These are phyloP conservation scores for Eledone cirrhosa DNA, from an alignment of 2,888 invertebrate genomes.

Conservation along the genomic window DNA sequence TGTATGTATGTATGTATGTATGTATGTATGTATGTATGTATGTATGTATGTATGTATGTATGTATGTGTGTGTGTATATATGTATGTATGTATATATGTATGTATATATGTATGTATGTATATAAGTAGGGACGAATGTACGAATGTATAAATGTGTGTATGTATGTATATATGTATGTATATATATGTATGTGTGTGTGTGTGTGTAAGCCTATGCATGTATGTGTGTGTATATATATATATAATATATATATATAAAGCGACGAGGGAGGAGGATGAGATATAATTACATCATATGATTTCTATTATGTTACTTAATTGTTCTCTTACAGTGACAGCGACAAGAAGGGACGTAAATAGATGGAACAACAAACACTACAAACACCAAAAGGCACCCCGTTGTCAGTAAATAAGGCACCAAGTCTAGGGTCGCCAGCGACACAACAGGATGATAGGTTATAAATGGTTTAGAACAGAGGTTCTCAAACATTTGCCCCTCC, in stretches of 20 bases:
- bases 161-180: not conserved
- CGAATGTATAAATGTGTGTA: not conserved
- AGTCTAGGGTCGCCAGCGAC: too few species aligned
- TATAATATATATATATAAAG: not conserved
- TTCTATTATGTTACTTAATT: too few species aligned
- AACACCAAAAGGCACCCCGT: too few species aligned
- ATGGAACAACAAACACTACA: too few species aligned
- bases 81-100: not conserved
- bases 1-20: not conserved
- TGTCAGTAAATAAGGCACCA: too few species aligned
- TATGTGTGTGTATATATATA: not conserved
- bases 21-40: not conserved
- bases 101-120: not conserved
- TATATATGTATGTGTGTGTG: not conserved
- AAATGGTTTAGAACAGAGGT: too few species aligned
- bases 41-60: not conserved
- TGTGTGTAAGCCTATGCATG: not conserved
- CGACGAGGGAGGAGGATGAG: too few species aligned
- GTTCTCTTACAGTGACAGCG: too few species aligned
- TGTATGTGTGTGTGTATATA: not conserved
- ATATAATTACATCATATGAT: too few species aligned
- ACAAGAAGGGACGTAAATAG: too few species aligned
- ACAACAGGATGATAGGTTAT: too few species aligned
- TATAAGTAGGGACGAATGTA: not conserved
- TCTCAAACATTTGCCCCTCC: too few species aligned